Evolutionary conservation across 2,113 vertebrate species (phyloP).

Genomic region (Periophthalmodon schlosseri): DNA sequence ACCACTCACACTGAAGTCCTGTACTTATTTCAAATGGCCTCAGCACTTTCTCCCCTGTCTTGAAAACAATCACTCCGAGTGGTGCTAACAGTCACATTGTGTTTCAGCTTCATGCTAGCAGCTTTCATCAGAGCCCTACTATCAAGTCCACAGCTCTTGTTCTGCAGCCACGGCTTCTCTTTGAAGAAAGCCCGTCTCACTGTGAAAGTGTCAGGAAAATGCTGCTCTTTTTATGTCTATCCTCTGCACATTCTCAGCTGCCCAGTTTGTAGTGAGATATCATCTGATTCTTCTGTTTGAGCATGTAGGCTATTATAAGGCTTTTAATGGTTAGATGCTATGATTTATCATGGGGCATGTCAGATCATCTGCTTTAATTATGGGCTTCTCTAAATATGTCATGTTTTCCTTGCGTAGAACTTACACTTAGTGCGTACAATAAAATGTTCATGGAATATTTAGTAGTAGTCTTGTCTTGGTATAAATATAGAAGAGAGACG

Average conservation of each 20-base stretch:
- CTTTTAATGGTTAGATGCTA: background rate
- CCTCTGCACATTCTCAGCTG: constrained; percentile 11
- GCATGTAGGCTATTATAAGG: background rate
- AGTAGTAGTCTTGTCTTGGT: no score
- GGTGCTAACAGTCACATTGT: constrained; percentile 27
- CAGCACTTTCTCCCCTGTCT: constrained; percentile 17
- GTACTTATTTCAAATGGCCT: constrained; percentile 2
- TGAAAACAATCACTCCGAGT: constrained; percentile 31
- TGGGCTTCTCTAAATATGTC: background rate
- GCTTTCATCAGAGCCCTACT: constrained; percentile 45
- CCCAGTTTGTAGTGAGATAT: background rate
- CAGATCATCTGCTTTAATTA: background rate
- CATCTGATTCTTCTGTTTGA: background rate
- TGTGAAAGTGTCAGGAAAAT: constrained; percentile 20
- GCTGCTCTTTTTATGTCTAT: constrained; percentile 6
- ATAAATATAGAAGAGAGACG: no score
- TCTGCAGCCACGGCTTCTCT: constrained; percentile 21
- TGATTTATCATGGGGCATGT: background rate
- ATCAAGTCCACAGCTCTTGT: constrained; percentile 35
- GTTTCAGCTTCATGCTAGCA: constrained; percentile 4
- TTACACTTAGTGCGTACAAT: no score
- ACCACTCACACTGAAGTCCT: constrained; percentile 23
- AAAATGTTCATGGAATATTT: no score
- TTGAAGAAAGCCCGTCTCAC: constrained; percentile 29
- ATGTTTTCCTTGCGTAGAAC: background rate